Base-by-base conservation (phyloP, 2,888 invertebrate species). In the Calameuta idolon region DNA sequence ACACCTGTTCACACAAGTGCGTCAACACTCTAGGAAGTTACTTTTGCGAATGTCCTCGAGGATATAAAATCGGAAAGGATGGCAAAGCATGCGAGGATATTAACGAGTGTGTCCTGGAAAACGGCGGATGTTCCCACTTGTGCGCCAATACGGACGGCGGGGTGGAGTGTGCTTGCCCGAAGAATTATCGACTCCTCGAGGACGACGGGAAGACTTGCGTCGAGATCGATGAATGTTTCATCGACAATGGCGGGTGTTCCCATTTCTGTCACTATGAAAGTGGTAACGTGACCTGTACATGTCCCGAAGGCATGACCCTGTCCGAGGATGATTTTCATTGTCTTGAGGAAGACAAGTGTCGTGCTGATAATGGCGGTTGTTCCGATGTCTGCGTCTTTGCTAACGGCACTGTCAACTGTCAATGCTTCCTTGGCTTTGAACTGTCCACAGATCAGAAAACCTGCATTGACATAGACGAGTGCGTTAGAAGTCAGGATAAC, bases 21-120 rank as follows among this genome's bases (percentile, higher is more conserved):
- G 92, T 93, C 71, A 95, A 95, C 86, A 93, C 93, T 0, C 88
- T 92, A 12, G 95, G 95, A 30, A 93, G 94, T 34, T 95, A 93
- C 86, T 89, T 90, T 68, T 96, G 96, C 86, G 90, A 91, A 79
- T 95, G 95, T 85, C 90, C 92, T 1, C 82, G 88, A 15, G 94
- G 94, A 0, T 94, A 93, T 85, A 92, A 91, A 79, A 85, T 94
- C 30, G 87, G 73, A 71, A 83, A 69, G n/a, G 89, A 88, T 82
- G 81, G 79, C 31, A 89, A 76, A 79, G 89, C 83, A 69, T 92
- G 89, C 86, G 81, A 86, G 12, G 91, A 88, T 33, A 88, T 92
- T 75, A 89, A 87, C 74, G 90, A 91, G 55, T 92, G 92, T 80
- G 89, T 92, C 4, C 87, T 84, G 12, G 87, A 92, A 74, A 94